These are phyloP conservation scores for Papilio elwesi DNA, from an alignment of 2,888 invertebrate species.

Conservation along the genomic window DNA sequence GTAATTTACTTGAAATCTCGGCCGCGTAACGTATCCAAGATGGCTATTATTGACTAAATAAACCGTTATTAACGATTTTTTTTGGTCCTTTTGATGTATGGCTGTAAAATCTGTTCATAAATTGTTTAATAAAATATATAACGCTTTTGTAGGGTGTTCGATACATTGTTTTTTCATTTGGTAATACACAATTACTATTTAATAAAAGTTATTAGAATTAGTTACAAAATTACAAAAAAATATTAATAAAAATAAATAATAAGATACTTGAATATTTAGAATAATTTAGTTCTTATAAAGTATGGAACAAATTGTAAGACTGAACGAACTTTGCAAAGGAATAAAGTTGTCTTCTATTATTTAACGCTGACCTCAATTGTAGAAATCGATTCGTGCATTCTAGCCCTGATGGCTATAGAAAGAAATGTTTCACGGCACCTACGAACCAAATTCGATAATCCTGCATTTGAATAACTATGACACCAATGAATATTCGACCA, in stretches of 20 bases:
- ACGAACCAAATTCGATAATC: conserved; percentile 11
- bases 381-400: neutral
- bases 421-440: neutral
- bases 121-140: no score
- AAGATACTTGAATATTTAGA: no score
- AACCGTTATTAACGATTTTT: no score
- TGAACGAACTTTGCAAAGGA: neutral
- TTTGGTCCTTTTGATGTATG: neutral
- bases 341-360: neutral
- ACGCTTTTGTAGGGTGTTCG: no score
- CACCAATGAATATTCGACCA: conserved; percentile 27
- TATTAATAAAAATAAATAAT: no score
- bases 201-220: neutral
- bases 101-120: neutral
- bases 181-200: neutral
- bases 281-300: no score
- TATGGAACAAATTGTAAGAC: neutral
- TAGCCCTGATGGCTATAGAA: neutral
- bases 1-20: neutral
- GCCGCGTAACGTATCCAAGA: no score
- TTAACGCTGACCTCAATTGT: conserved; percentile 3
- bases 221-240: no score
- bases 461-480: conserved; percentile 17
- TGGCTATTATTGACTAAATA: no score
- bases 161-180: neutral